Base-by-base conservation (phyloP, 2,797 vertebrate genomes). In the Characodon lateralis region DNA sequence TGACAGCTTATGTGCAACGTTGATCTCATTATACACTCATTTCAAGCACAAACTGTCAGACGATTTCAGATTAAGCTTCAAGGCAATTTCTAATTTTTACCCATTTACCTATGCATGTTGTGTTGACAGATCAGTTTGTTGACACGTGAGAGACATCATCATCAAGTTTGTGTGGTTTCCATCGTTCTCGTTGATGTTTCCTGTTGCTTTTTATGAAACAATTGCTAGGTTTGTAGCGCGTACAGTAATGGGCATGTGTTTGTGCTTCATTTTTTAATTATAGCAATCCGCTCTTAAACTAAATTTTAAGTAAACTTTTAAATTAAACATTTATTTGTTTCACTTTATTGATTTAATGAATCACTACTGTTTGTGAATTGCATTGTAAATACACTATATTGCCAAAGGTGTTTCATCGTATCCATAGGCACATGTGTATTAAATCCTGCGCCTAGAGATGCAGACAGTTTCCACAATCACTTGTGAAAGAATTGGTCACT, bases 21-120 rank as follows among this genome's bases (percentile, higher is more conserved):
- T 91, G 89, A 93, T 93, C 89, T 90, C 80, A 91, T 93, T 94
- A 94, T 84, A 82, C 86, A 91, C 83, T 92, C 89, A 83, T 93
- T 90, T 80, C 86, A 71, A 88, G 82, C 88, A 82, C 20, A 6
- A 87, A 89, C 89, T 90, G 89, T 92, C 87, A 89, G 84, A 92
- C 81, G 78, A 78, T 90, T 90, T 91, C 82, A 87, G 85, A 83
- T 89, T 86, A 89, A 88, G 82, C 85, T 87, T 65, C 2, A 5
- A 74, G 80, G 77, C 81, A 78, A 59, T 89, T 89, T 86, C 79
- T 87, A 88, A 90, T 91, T 83, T 90, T 81, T 82, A 85, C 83
- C 86, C 80, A 83, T 93, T 88, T 92, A 92, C 86, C 87, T 91
- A 87, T 79, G 74, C 86, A 89, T 79, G 85, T 85, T 86, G 79